phyloP scores from a whole-genome alignment of 2,888 invertebrate species.

The Ectemnius continuus region DNA sequence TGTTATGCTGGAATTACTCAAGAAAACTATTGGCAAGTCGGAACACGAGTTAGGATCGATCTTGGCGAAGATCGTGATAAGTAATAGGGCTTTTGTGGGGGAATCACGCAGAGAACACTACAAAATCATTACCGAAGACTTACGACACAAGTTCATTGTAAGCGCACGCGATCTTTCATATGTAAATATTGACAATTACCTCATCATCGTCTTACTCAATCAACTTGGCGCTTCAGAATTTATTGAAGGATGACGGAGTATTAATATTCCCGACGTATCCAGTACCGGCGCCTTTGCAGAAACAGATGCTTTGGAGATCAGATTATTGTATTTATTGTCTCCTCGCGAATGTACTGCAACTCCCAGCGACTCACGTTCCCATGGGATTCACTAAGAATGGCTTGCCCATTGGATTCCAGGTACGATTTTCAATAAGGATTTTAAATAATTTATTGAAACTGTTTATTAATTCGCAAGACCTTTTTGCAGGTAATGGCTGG shows the following conservation, averaged over 20 bases:
- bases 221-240: slow-evolving; percentile 5
- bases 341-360: slow-evolving; percentile 85
- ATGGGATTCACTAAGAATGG: slow-evolving; percentile 82
- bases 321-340: slow-evolving; percentile 83
- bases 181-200: neutral
- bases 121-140: slow-evolving; percentile 65
- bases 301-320: slow-evolving; percentile 81
- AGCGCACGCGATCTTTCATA: neutral
- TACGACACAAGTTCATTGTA: slow-evolving; percentile 63
- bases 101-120: slow-evolving; percentile 63
- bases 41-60: slow-evolving; percentile 74
- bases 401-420: slow-evolving; percentile 88
- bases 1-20: slow-evolving; percentile 68
- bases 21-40: slow-evolving; percentile 73
- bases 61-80: slow-evolving; percentile 74
- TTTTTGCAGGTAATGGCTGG: slow-evolving; percentile 83
- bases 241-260: slow-evolving; percentile 78
- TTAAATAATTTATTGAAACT: neutral
- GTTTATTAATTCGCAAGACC: neutral
- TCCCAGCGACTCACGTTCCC: slow-evolving; percentile 88
- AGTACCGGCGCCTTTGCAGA: slow-evolving; percentile 77
- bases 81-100: slow-evolving; percentile 77
- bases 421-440: slow-evolving; percentile 65
- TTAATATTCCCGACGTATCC: slow-evolving; percentile 80
- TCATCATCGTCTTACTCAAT: neutral